Base-by-base conservation (phyloP, 2,113 vertebrate genomes). In the Acrocephalus arundinaceus region DNA sequence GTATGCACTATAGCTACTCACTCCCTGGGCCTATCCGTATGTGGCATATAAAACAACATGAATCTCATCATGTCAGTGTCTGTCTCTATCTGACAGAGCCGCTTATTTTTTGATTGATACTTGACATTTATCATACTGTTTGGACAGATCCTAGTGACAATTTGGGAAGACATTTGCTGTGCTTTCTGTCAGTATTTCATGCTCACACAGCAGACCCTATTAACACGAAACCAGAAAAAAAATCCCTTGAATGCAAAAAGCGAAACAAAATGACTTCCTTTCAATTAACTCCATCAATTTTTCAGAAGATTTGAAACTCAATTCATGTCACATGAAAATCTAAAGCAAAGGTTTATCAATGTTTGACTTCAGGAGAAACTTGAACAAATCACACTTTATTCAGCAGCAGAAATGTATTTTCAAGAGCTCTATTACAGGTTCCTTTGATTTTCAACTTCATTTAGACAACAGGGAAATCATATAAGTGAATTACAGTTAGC, bases 111-210 rank as follows among this genome's bases (percentile, higher is more conserved):
- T 76, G 57, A 80, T 30, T 94, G 94, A 93, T 63, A 55, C 51
- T 89, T 96, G 87, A n/a, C 57, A 96, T 89, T 92, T 96, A 45
- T 90, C 71, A 92, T 58, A 73, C 58, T 39, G 46, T 72, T 71
- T 68, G 24, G 65, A 94, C 57, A 81, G 30, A 77, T 51, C 19
- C 63, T 78, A 23, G 39, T 79, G 85, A 92, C 88, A 97, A 88
- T 83, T 71, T 93, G 39, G 65, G 82, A 86, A 73, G n/a, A 51
- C 27, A 52, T 75, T 91, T 91, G 33, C 68, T 87, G 48, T 24
- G 28, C 11, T 94, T 96, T 95, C 81, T 96, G 85, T 88, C 77
- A 79, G 70, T 75, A 87, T 95, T 91, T 80, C 52, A 65, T n/a
- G 55, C 71, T 89, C 95, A 55, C 52, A 35, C 22, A 74, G 80